Conservation (phyloP, 2,797 vertebrate genomes). For the Acanthurus leucopareius region DNA sequence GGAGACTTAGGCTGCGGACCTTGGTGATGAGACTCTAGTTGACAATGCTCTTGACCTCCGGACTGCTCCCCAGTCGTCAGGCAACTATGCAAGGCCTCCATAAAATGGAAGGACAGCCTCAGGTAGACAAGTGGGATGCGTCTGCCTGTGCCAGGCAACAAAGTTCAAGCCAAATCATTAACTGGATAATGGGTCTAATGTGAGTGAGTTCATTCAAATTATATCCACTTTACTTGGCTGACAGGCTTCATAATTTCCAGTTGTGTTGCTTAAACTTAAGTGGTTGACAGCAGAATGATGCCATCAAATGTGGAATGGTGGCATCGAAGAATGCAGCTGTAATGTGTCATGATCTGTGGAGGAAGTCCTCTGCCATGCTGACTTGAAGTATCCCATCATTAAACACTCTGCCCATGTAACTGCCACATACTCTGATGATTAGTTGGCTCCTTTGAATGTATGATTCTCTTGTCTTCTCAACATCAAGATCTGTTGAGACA, state of each 20-base stretch:
- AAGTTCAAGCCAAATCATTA: conserved; percentile 71
- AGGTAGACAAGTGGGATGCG: conserved; percentile 74
- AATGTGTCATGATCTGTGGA: conserved; percentile 43
- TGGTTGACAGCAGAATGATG: conserved; percentile 42
- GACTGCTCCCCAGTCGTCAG: conserved; percentile 84
- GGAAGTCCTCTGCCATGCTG: conserved; percentile 56
- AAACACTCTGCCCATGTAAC: conserved; percentile 44
- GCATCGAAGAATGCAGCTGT: conserved; percentile 43
- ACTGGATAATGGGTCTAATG: conserved; percentile 43
- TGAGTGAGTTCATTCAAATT: conserved; percentile 29
- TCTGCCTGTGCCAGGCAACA: conserved; percentile 75
- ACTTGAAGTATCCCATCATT: conserved; percentile 66
- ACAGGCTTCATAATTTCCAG: conserved; percentile 48
- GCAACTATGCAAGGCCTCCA: conserved; percentile 84
- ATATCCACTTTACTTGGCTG: conserved; percentile 32
- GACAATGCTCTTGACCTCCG: conserved; percentile 79
- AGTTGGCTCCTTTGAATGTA: conserved; percentile 30
- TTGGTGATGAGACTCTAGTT: conserved; percentile 72
- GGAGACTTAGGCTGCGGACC: conserved; percentile 64
- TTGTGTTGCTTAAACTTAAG: conserved; percentile 35
- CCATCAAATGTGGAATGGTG: conserved; percentile 53
- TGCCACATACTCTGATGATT: conserved; percentile 36
- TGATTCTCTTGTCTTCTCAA: conserved; percentile 57
- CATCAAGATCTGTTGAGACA: conserved; percentile 68
- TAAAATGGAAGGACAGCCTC: conserved; percentile 81